Percentiles rank a stretch among this genome's conserved stretches.
These are phyloP conservation scores for Mus spicilegus DNA, from an alignment of 2,113 vertebrate genomes.

Conservation along the genomic window DNA sequence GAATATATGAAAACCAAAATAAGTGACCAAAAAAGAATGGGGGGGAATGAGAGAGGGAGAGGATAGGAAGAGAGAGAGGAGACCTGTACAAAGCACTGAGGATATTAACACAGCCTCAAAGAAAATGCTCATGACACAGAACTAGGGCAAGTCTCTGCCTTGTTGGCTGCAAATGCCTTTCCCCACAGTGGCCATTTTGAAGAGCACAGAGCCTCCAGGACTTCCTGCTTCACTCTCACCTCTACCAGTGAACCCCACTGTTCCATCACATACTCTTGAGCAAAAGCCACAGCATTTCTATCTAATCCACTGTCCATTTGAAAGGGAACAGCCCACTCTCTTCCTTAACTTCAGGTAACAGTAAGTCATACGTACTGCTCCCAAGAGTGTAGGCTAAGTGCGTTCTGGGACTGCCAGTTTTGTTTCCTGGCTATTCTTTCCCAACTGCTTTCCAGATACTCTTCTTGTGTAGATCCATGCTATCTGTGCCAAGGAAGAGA, in stretches of 20 bases:
- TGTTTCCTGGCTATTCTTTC: background rate
- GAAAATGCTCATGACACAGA: conserved; percentile 32
- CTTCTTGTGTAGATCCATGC: background rate
- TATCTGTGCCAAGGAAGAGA: conserved; percentile 35
- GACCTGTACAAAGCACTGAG: background rate
- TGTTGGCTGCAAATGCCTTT: conserved; percentile 26
- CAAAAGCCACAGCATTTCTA: background rate
- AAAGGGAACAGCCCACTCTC: background rate
- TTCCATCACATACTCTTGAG: background rate
- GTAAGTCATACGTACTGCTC: background rate
- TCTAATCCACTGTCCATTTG: background rate
- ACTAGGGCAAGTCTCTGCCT: conserved; percentile 4
- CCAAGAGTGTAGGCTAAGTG: background rate
- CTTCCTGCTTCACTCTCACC: background rate
- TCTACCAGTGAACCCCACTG: conserved; percentile 12
- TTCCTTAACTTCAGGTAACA: background rate
- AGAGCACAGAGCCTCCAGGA: background rate
- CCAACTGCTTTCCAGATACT: background rate
- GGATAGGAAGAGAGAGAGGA: background rate
- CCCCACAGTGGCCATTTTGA: background rate
- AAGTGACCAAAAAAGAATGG: background rate
- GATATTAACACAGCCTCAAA: conserved; percentile 43
- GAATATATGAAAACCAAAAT: conserved; percentile 44
- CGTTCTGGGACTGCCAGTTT: background rate
- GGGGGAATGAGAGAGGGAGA: background rate